Percentiles rank a stretch among this genome's conserved stretches.
phyloP scores from a whole-genome alignment of 2,113 vertebrate species.

The Oceanites oceanicus region DNA sequence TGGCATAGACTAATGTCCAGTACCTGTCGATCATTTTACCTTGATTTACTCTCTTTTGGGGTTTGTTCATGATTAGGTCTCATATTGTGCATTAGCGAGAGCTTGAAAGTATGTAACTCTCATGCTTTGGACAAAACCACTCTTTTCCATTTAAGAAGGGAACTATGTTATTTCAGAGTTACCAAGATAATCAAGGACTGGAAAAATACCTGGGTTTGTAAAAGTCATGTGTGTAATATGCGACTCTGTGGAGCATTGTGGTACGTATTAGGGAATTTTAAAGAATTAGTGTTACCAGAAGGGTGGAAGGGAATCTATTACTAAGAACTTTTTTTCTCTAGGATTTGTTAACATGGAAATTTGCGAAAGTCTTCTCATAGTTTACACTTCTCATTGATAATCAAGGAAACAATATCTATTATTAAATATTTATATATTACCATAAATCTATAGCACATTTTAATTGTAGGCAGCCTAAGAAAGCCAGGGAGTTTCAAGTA shows the following conservation, averaged over 20 bases:
- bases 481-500: background rate
- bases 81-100: accelerated
- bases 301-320: background rate
- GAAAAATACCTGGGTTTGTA: background rate
- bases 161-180: background rate
- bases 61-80: background rate
- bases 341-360: background rate
- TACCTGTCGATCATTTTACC: background rate
- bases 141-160: background rate
- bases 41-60: background rate
- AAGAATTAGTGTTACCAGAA: background rate
- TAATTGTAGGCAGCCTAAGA: background rate
- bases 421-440: background rate
- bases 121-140: background rate
- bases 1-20: background rate
- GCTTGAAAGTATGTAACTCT: background rate
- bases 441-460: background rate
- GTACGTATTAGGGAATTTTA: background rate
- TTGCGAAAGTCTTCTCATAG: background rate
- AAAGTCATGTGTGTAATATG: background rate
- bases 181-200: background rate
- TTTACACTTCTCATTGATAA: background rate
- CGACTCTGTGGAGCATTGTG: background rate
- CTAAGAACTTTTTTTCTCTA: background rate
- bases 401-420: background rate